Evolutionary conservation across 2,888 invertebrate genomes (phyloP), one percentile per base, ranked within the genome.

Genomic region (Monopis laevigella): DNA sequence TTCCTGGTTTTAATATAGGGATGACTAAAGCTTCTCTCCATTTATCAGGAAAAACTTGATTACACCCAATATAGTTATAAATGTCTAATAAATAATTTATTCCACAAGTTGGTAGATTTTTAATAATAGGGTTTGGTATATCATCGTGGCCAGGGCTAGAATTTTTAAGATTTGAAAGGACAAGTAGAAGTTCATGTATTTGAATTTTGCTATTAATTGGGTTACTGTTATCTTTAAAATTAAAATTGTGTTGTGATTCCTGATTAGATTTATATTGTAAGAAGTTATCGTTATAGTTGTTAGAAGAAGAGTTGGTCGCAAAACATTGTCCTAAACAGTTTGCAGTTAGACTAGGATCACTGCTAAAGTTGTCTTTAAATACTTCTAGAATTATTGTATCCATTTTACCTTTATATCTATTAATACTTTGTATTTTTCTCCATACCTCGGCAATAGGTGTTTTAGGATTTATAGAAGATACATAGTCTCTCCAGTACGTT

Each of bases 1-100:
- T 48, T 7, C 44, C 45, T 13, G 46, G 46, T 43, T 48, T 49
- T 39, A 44, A 32, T 28, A 49, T 46, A 16, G 49, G 49, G 5
- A 48, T 19, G 1, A 49, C 46, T 17, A 46, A 6, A 12, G 49
- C 48, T 34, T 46, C 43, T 38, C 27, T 42, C 49, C 48, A 49
- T 3, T 18, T 19, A 28, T 43, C 43, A 7, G 49, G 48, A 29
- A 48, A 49, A n/a, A 44, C 39, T 14, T 49, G 46, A 2, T 40
- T 41, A 6, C 2, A 30, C 41, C 34, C 14, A n/a, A 34, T 34
- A 18, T n/a, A 4, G n/a, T 34, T 34, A 17, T 34, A 34, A 5
- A 34, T 3, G 2, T 17, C 18, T 26, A 47, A 11, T 7, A 45
- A 18, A 18, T 44, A 41, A n/a, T 47, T 26, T 26, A 47, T 14